Conservation (phyloP, 2,888 invertebrate genomes). For the Arrhopalites spinosus region DNA sequence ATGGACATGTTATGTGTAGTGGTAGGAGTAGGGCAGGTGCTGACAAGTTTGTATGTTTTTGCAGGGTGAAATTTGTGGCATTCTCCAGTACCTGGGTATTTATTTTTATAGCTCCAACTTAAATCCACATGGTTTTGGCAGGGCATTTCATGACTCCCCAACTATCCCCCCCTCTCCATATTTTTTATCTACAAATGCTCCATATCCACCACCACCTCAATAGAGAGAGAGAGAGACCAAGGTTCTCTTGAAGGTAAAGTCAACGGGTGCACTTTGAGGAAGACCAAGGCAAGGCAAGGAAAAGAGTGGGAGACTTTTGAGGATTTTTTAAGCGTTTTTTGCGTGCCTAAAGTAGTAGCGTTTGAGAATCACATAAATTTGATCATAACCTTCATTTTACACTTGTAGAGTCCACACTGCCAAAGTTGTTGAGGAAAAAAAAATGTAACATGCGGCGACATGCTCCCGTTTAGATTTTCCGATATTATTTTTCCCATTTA, state of each 20-base stretch:
- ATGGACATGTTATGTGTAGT: background rate
- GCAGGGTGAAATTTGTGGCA: slow-evolving; percentile 32
- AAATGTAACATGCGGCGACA: no score
- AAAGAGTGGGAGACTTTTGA: no score
- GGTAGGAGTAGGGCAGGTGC: slow-evolving; percentile 35
- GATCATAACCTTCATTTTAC: no score
- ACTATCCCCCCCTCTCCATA: background rate
- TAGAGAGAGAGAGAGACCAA: background rate
- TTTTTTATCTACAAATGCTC: background rate
- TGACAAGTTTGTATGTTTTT: slow-evolving; percentile 38
- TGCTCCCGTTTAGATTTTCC: no score
- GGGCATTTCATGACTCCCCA: slow-evolving; percentile 22
- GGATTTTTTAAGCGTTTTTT: no score
- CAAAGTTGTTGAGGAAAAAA: no score
- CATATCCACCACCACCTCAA: background rate
- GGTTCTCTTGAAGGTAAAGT: slow-evolving; percentile 4
- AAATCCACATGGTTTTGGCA: slow-evolving; percentile 39
- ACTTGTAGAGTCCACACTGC: no score
- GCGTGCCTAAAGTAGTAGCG: no score
- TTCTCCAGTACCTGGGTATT: slow-evolving; percentile 36
- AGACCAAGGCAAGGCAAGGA: no score
- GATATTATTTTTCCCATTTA: no score
- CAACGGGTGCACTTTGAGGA: no score
- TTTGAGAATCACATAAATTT: no score
- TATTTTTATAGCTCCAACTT: slow-evolving; percentile 34